Base-by-base conservation (phyloP, 2,888 invertebrate species). In the Allolobophora icterica region DNA sequence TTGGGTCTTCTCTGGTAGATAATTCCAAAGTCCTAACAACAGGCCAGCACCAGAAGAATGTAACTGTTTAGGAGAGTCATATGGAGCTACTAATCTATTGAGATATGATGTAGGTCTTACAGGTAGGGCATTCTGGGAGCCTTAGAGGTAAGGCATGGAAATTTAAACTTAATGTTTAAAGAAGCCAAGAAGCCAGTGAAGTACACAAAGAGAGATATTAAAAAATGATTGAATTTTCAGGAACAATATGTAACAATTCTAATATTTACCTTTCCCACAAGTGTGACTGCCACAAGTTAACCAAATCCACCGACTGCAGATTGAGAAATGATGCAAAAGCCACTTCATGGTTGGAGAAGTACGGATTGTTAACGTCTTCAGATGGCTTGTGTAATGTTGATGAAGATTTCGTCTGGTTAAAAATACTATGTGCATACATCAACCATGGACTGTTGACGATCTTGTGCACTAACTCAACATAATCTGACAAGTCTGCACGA, bases 371-470 rank as follows among this genome's bases (percentile, higher is more conserved):
- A 35, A 35, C 4, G 87, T 87, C 87, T 87, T 87, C 87, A 38
- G 34, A 34, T 34, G 87, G 87, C 21, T 34, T 35, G 87, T 21
- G 38, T 34, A 24, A 35, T 19, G 87, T 35, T 24, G 87, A 87
- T 5, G 24, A 87, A 35, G 87, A 35, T 34, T 87, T 34, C 19
- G 87, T 35, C 38, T 89, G 89, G 30, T 89, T 89, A 30, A 89
- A 89, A 2, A 89, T 19, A 33, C 89, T 89, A 34, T 89, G 89
- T 0, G 89, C 42, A 40, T 40, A 89, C 89, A 89, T 89, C 89
- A 89, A 40, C 89, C 89, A 89, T 19, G 89, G 89, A 89, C 52
- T 89, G 89, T 89, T 33, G 42, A 89, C 19, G 52, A 89, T 40
- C 42, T 42, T 38, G 45, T 38, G 30, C 38, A 89, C 42, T 19